phyloP scores from a whole-genome alignment of 2,113 vertebrate species.

The Pyrgilauda ruficollis region DNA sequence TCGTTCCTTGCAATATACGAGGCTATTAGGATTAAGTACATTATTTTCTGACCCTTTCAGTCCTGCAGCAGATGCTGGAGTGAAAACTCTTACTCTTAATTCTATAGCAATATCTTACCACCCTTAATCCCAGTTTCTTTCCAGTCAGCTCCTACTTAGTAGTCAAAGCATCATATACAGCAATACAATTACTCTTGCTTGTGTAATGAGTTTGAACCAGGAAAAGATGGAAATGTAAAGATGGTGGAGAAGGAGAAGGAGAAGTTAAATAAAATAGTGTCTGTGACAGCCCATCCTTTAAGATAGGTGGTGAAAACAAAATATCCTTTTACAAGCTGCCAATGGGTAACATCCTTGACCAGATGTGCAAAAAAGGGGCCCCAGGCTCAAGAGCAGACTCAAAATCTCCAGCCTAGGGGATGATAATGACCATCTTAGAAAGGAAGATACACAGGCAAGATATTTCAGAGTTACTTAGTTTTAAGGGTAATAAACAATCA shows the following conservation, averaged over 20 bases:
- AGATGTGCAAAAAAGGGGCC: background rate
- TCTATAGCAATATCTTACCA: background rate
- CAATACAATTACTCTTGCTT: background rate
- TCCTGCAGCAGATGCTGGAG: background rate
- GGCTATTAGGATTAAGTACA: background rate
- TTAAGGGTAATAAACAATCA: background rate
- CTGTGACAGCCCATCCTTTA: background rate
- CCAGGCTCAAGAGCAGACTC: background rate
- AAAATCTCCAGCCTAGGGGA: background rate
- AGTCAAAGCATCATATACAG: background rate
- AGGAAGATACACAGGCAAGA: background rate
- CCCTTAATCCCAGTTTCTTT: background rate
- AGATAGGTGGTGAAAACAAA: background rate
- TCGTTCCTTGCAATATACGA: fast-evolving
- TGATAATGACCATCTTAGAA: background rate
- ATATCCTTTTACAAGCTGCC: background rate
- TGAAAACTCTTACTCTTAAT: background rate
- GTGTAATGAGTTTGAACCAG: background rate
- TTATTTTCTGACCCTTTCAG: background rate
- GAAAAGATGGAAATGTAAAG: background rate
- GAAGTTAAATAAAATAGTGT: background rate
- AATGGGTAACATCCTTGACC: background rate
- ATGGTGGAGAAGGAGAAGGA: background rate
- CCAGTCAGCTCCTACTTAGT: background rate
- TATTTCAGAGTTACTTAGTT: background rate